phyloP scores from a whole-genome alignment of 2,888 invertebrate genomes.

The Heliconius ethilla region DNA sequence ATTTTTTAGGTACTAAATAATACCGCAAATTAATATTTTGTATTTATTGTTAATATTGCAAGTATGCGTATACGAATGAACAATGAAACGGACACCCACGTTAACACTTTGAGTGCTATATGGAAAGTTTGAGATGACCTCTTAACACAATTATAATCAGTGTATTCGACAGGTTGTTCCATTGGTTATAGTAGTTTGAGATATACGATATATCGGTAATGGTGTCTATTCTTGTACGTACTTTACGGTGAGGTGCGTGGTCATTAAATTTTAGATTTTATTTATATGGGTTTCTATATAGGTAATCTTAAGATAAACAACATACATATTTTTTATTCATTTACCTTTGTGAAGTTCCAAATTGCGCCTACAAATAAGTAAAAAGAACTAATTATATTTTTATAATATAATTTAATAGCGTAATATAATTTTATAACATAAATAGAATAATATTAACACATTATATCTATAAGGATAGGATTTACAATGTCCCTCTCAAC shows the following conservation, averaged over 20 bases:
- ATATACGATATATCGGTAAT: not conserved
- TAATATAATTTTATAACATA: too few relatives aligned
- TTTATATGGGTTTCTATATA: too few relatives aligned
- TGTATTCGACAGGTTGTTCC: conserved; percentile 19
- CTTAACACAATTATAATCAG: conserved; percentile 32
- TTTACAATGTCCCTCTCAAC: too few relatives aligned
- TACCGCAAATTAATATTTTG: not conserved
- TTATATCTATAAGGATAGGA: too few relatives aligned
- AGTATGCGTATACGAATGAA: not conserved
- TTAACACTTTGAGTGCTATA: conserved; percentile 24
- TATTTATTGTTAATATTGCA: not conserved
- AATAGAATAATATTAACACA: too few relatives aligned
- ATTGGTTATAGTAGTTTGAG: not conserved
- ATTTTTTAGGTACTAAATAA: too few relatives aligned
- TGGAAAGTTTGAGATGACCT: conserved; percentile 39
- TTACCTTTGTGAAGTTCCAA: not conserved
- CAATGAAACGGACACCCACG: conserved; percentile 30
- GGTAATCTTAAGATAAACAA: too few relatives aligned
- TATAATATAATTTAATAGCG: not conserved
- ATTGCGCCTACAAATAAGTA: not conserved
- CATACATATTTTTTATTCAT: not conserved
- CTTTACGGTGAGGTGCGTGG: not conserved
- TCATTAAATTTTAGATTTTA: not conserved
- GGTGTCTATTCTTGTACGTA: not conserved
- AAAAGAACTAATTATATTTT: not conserved